Evolutionary conservation across 2,888 invertebrate species (phyloP), one percentile per base, ranked within the genome.

Genomic region (Bombylius discolor): DNA sequence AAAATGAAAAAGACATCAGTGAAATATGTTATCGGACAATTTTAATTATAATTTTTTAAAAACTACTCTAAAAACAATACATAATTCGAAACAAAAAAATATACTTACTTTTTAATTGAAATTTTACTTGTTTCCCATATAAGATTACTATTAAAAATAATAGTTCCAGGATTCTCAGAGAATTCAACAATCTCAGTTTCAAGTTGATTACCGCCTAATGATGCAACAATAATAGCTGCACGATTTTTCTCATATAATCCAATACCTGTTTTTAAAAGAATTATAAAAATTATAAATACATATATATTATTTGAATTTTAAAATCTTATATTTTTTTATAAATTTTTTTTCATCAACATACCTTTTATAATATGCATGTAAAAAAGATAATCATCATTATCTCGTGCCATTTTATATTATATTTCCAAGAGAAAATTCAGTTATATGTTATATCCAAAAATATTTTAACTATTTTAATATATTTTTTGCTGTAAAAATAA

Each of bases 101-200:
- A 23, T 23, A 23, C 23, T 23, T 70, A 82, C 83, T 81, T 81
- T 64, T 87, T 78, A 62, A 88, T 77, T 58, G 81, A 78, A 62
- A 80, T 79, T 71, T 85, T 84, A 62, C 85, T 84, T 4, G 84
- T 82, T 70, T 88, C 87, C 89, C 89, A 89, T 52, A 87, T 81
- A 55, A 89, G 78, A 68, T 87, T 85, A 32, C 83, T 84, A 60
- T 83, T 82, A 67, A 87, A 87, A 49, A 78, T 72, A 1, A 14
- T 5, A 11, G 14, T 11, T 11, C 11, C 39, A 11, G 39, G 4
- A 85, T 83, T 55, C 77, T 73, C 50, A 79, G 76, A 75, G 0
- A 83, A 77, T 4, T 79, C 75, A 9, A 79, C 77, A 13, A 80
- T 77, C 65, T 86, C 85, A 0, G 87, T 83, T 70, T 88, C 85